Evolutionary conservation across 2,113 vertebrate genomes (phyloP).

Genomic region (Brevimyrus niger): DNA sequence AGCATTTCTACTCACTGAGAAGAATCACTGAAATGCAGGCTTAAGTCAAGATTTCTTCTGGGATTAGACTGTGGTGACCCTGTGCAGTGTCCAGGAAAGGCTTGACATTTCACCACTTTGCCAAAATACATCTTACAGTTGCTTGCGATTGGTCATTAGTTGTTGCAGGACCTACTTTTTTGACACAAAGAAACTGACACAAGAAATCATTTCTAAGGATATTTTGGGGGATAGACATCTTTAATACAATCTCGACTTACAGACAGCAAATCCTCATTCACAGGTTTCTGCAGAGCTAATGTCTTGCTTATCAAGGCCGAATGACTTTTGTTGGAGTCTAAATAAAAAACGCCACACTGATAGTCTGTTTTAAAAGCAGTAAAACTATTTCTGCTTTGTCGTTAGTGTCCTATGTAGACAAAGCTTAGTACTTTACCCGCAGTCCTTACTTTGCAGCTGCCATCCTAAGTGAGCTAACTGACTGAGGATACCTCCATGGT

Average conservation of each 20-base stretch:
- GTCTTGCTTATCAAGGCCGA: conserved; percentile 13
- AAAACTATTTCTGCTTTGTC: neutral
- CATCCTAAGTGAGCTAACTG: neutral
- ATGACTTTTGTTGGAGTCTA: neutral
- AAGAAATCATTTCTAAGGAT: neutral
- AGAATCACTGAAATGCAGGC: neutral
- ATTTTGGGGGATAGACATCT: neutral
- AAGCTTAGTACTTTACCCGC: neutral
- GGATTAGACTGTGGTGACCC: neutral
- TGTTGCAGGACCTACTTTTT: neutral
- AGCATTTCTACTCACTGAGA: neutral
- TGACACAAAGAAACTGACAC: neutral
- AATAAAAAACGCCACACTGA: neutral
- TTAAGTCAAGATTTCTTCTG: neutral
- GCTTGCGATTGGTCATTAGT: neutral
- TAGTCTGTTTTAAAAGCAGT: neutral
- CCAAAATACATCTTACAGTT: neutral
- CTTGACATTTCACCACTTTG: neutral
- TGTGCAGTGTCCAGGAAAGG: neutral
- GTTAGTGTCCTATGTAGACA: neutral
- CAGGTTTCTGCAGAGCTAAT: neutral
- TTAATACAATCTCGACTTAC: neutral
- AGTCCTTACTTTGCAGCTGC: neutral
- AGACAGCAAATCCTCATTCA: neutral
- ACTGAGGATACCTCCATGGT: neutral